Base-by-base conservation (phyloP, 1,140 invertebrate genomes). In the Drosophila mojavensis region DNA sequence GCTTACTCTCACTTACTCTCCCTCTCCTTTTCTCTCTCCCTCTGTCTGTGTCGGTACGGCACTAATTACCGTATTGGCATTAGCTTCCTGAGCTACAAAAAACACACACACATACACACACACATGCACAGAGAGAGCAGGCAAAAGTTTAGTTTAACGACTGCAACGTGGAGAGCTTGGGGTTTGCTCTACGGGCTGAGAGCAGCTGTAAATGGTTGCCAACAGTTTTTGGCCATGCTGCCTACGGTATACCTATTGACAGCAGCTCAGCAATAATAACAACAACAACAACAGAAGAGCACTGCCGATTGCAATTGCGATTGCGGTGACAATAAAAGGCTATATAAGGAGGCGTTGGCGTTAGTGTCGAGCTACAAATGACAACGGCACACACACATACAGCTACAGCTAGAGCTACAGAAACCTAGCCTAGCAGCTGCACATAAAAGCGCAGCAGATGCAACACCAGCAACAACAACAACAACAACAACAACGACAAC, bases 391-490 rank as follows among this genome's bases (percentile, higher is more conserved):
- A 30, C 63, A n/a, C 50, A 45, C 3, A 15, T 28, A 33, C 33
- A 70, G 9, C 55, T 33, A 69, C 11, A 47, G 39, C 4, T 4
- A 33, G 30, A 33, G 7, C 5, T 5, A 39, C 2, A 39, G 10
- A 39, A 39, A 9, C 26, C 33, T 7, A 9, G 30, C 53, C 17
- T 36, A 43, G 55, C n/a, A 60, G 43, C 58, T 62, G 58, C 76
- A 74, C 69, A 83, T 83, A 82, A 82, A 88, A 88, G 79, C 79
- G 79, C 79, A 82, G 75, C 70, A 86, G 72, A 66, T 85, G 79
- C 82, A 79, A 64, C 43, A 75, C 50, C 33, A 69, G 33, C 28
- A 30, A 5, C 28, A 30, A 30, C 43, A 75, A 56, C 33, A 69
- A 41, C 58, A 62, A 54, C 28, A 5, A 30, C 4, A 30, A 30